phyloP scores from a whole-genome alignment of 2,113 vertebrate genomes.

The Centrocercus urophasianus region DNA sequence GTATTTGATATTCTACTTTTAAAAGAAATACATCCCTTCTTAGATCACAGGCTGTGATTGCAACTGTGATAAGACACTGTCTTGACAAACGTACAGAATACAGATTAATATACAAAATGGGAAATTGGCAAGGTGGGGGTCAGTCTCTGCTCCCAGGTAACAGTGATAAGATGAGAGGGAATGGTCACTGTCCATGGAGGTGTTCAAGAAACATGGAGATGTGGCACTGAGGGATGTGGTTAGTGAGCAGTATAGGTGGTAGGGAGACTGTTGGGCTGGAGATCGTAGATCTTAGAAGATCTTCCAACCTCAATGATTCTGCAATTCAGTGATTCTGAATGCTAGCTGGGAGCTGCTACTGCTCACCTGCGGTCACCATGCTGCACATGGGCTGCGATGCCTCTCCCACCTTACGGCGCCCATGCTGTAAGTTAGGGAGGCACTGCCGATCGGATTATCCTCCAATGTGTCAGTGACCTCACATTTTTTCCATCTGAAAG shows the following conservation, averaged over 20 bases:
- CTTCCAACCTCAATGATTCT: too few relatives aligned
- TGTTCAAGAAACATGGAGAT: too few relatives aligned
- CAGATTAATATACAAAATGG: not conserved
- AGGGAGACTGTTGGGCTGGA: too few relatives aligned
- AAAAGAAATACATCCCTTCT: not conserved
- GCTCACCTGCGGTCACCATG: not conserved
- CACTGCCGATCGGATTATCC: constrained; percentile 12
- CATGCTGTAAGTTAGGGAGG: not conserved
- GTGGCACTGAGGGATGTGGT: too few relatives aligned
- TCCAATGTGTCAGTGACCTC: not conserved
- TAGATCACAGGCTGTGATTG: not conserved
- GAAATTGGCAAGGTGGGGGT: not conserved
- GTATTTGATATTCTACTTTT: not conserved
- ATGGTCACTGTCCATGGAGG: not conserved
- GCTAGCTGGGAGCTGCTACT: not conserved
- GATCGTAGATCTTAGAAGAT: too few relatives aligned
- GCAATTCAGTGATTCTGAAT: not conserved
- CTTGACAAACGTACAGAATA: not conserved
- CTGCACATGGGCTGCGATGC: not conserved
- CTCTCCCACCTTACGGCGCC: not conserved
- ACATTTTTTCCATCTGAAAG: not conserved
- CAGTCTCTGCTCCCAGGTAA: not conserved
- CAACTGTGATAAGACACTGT: not conserved
- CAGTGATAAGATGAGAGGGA: not conserved
- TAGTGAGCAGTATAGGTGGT: too few relatives aligned